A percentile compares a stretch with the other conserved stretches of the same genome.
These are phyloP conservation scores for Junonia oenone DNA, from an alignment of 2,888 invertebrate genomes.

Conservation along the genomic window DNA sequence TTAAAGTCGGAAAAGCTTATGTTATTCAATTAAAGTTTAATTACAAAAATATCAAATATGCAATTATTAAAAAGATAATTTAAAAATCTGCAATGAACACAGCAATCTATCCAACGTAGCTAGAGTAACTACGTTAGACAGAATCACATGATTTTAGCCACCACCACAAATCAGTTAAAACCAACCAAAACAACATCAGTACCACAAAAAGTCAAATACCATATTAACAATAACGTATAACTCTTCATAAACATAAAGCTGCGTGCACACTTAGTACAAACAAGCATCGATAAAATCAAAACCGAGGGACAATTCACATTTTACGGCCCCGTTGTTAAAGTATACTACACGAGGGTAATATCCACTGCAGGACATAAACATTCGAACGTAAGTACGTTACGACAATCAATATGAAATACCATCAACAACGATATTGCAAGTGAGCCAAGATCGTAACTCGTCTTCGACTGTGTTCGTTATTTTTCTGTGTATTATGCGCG, in stretches of 20 bases:
- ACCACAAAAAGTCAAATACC: background rate
- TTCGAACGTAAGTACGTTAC: slow-evolving; percentile 15
- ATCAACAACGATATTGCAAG: slow-evolving; percentile 10
- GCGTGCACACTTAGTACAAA: slow-evolving; percentile 1
- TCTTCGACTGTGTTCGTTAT: slow-evolving; percentile 6
- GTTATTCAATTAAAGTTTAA: too few relatives aligned
- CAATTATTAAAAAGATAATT: too few relatives aligned
- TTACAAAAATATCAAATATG: too few relatives aligned
- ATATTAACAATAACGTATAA: background rate
- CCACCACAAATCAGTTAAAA: too few relatives aligned
- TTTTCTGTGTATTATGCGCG: background rate
- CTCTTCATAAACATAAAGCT: background rate
- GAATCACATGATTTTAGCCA: too few relatives aligned
- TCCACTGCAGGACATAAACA: slow-evolving; percentile 22
- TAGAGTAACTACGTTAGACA: too few relatives aligned
- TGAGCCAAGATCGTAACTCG: slow-evolving; percentile 13
- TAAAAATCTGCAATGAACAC: too few relatives aligned
- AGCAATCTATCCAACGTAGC: too few relatives aligned
- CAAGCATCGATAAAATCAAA: slow-evolving; percentile 9
- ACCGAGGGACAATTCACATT: slow-evolving; percentile 17
- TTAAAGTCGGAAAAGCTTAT: too few relatives aligned
- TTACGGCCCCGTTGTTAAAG: slow-evolving; percentile 19
- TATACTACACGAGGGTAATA: slow-evolving; percentile 22
- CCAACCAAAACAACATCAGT: background rate
- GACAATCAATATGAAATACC: slow-evolving; percentile 18